Percentiles rank a stretch among this genome's conserved stretches.
These are phyloP conservation scores for Tigriopus japonicus DNA, from an alignment of 1,140 invertebrate species.

Conservation along the genomic window DNA sequence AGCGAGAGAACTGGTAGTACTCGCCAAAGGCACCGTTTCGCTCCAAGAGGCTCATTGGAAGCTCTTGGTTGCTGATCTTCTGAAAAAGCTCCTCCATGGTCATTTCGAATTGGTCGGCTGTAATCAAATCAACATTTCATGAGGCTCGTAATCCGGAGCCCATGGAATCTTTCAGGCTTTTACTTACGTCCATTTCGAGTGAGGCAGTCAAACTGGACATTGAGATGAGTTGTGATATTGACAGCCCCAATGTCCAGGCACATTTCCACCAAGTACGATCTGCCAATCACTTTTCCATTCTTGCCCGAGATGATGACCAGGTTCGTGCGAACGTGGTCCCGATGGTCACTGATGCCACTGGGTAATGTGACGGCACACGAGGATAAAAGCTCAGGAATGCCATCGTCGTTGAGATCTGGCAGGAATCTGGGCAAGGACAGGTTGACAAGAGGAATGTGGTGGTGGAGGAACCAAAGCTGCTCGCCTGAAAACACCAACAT, in stretches of 20 bases:
- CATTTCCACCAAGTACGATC: background rate
- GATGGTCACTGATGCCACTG: background rate
- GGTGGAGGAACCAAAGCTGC: background rate
- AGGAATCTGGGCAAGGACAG: background rate
- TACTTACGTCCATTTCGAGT: background rate
- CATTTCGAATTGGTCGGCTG: slow-evolving; percentile 7
- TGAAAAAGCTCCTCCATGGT: background rate
- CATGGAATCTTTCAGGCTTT: background rate
- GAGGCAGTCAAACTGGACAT: background rate
- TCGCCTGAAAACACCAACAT: background rate
- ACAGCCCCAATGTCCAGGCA: background rate
- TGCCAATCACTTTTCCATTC: background rate
- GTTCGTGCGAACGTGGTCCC: background rate
- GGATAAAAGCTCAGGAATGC: background rate
- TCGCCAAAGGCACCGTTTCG: background rate
- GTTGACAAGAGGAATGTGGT: slow-evolving; percentile 1
- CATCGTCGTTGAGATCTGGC: background rate
- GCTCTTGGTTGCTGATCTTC: background rate
- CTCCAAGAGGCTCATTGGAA: background rate
- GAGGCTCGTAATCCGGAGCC: background rate
- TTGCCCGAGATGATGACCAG: background rate
- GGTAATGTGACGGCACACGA: background rate
- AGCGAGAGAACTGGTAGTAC: background rate
- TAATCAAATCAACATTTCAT: background rate
- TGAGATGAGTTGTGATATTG: background rate